A percentile compares a stretch with the other conserved stretches of the same genome.
These are phyloP conservation scores for Drosophila mojavensis DNA, from an alignment of 1,140 invertebrate genomes.

Conservation along the genomic window DNA sequence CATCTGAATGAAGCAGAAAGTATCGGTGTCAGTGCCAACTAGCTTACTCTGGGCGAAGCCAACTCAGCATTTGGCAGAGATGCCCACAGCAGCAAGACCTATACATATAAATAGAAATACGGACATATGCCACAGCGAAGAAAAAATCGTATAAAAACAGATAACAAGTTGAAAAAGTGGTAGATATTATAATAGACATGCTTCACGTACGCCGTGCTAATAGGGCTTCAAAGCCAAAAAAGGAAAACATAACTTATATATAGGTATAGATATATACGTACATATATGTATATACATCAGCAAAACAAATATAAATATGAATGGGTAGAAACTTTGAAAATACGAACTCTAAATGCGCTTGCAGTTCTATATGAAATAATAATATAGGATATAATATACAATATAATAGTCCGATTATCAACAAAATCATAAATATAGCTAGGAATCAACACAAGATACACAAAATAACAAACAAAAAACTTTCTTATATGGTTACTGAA, in stretches of 20 bases:
- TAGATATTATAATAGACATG: conserved; percentile 49
- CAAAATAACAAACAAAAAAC: background rate
- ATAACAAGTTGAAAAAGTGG: conserved; percentile 25
- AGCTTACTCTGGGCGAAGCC: conserved; percentile 27
- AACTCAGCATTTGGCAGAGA: conserved; percentile 39
- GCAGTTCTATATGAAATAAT: too few species aligned
- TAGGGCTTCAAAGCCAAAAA: conserved; percentile 31
- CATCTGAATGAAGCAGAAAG: background rate
- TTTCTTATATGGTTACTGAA: background rate
- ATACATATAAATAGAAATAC: conserved; percentile 20
- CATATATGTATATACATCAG: conserved; percentile 7
- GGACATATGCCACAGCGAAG: background rate
- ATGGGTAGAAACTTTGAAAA: background rate
- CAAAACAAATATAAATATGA: conserved; percentile 8
- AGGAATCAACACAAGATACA: background rate
- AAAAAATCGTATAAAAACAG: background rate
- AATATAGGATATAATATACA: background rate
- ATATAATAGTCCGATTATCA: background rate
- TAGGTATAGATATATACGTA: background rate
- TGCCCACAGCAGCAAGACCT: conserved; percentile 16
- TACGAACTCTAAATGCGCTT: conserved; percentile 1
- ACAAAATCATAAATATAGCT: background rate
- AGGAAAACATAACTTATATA: too few species aligned
- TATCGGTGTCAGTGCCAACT: conserved; percentile 16
- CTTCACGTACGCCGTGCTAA: conserved; percentile 45